Conservation (phyloP, 2,113 vertebrate species). For the Penelope pileata region DNA sequence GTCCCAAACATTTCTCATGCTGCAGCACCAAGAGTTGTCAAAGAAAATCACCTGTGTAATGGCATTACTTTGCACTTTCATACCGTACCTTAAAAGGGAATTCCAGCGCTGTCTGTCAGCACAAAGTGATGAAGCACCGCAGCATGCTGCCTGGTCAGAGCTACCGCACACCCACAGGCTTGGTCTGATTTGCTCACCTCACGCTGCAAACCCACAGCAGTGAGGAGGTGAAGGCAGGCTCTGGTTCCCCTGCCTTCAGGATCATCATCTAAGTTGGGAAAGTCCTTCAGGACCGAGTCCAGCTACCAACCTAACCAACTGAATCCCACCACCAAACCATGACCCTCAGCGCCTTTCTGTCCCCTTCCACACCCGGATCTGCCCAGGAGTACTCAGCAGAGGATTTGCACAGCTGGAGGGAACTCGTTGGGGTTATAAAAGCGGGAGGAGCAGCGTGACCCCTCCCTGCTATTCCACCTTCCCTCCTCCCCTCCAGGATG, state of each 20-base stretch:
- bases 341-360: background rate
- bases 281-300: background rate
- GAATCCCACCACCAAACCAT: background rate
- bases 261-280: background rate
- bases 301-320: background rate
- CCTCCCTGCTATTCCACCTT: background rate
- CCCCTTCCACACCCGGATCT: background rate
- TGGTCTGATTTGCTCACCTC: background rate
- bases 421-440: background rate
- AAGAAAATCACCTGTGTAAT: slow-evolving; percentile 33
- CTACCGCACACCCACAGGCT: background rate
- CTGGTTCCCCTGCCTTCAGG: background rate
- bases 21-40: background rate
- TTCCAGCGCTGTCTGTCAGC: background rate
- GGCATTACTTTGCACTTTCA: slow-evolving; percentile 50
- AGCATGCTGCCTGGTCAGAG: accelerated
- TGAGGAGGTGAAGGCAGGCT: background rate
- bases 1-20: background rate
- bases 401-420: background rate
- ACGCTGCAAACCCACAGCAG: background rate
- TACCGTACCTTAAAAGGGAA: background rate
- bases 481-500: background rate
- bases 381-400: background rate
- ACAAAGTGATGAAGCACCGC: background rate
- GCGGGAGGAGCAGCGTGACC: background rate